Conservation (phyloP, 37 sponge, comb jelly and placozoan species). For the Axinella damicornis region DNA sequence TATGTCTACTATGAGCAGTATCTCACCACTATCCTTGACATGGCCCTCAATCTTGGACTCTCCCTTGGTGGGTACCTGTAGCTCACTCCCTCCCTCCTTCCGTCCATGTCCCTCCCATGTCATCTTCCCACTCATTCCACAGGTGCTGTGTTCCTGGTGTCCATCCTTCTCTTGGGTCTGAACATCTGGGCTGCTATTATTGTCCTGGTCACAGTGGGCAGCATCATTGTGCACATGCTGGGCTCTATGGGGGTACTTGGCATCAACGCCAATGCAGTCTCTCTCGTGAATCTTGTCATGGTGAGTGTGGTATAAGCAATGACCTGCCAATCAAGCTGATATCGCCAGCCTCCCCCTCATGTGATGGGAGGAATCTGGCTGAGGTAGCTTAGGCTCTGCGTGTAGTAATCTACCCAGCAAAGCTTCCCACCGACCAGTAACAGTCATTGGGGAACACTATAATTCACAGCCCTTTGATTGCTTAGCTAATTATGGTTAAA, state of each 20-base stretch:
- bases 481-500: no score
- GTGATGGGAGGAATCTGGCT: no score
- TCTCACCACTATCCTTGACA: constrained; percentile 71
- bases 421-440: no score
- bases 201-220: constrained; percentile 71
- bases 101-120: neutral
- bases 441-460: no score
- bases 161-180: constrained; percentile 85
- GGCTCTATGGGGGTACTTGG: constrained; percentile 87
- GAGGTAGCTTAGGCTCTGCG: no score
- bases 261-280: constrained; percentile 93
- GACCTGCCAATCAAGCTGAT: no score
- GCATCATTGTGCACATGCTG: constrained; percentile 93
- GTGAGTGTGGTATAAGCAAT: constrained; percentile 44
- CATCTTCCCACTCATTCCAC: neutral
- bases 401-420: no score
- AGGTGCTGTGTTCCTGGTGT: constrained; percentile 89
- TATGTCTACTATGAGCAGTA: constrained; percentile 99
- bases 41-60: constrained; percentile 81
- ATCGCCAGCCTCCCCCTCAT: no score
- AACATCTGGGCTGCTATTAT: constrained; percentile 88
- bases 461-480: no score
- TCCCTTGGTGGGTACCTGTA: constrained; percentile 67
- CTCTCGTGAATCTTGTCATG: constrained; percentile 97
- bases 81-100: neutral